Conservation (phyloP, 2,888 invertebrate species). For the Caenorhabditis sp. region DNA sequence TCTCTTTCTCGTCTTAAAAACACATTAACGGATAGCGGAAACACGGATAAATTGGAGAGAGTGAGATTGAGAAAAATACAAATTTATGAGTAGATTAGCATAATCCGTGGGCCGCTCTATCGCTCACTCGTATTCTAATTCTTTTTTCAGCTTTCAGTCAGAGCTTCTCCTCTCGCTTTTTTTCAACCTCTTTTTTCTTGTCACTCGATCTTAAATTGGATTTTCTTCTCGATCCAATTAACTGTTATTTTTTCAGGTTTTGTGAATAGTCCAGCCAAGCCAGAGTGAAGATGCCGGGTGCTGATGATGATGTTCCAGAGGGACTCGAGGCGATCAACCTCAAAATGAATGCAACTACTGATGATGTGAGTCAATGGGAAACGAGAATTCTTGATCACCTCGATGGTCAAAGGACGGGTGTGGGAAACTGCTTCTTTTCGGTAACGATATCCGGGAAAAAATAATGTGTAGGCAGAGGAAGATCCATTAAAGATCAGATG, state of each 20-base stretch:
- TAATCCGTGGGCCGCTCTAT: constrained; percentile 52
- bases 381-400: constrained; percentile 52
- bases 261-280: constrained; percentile 17
- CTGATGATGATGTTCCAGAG: constrained; percentile 79
- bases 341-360: constrained; percentile 82
- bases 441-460: neutral
- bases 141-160: constrained; percentile 10
- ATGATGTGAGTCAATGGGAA: constrained; percentile 78
- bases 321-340: constrained; percentile 82
- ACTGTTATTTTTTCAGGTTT: constrained; percentile 23
- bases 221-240: constrained; percentile 11
- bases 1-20: constrained; percentile 45
- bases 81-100: constrained; percentile 58
- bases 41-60: constrained; percentile 34
- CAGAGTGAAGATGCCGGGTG: constrained; percentile 53
- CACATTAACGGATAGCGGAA: constrained; percentile 43
- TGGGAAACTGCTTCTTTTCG: constrained; percentile 5
- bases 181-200: constrained; percentile 18
- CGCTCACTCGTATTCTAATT: constrained; percentile 49
- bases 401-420: constrained; percentile 37
- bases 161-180: constrained; percentile 23
- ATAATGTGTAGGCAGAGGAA: neutral
- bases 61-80: constrained; percentile 52
- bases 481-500: constrained; percentile 9
- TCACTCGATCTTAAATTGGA: neutral